These are phyloP conservation scores for Empis livida DNA, from an alignment of 2,888 invertebrate genomes.

Conservation along the genomic window DNA sequence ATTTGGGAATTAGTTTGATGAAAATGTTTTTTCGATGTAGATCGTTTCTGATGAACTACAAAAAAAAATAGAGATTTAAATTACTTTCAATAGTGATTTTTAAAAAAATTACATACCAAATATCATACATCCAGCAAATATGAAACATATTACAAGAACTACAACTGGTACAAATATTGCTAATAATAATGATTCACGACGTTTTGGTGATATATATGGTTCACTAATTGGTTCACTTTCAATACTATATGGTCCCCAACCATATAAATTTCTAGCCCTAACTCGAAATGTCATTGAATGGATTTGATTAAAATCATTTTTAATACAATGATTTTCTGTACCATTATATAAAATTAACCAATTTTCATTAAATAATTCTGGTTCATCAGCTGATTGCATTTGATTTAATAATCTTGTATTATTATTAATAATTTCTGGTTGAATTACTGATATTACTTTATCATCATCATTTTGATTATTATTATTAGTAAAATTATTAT, in stretches of 20 bases:
- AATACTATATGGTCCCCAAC: constrained; percentile 67
- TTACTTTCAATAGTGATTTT: neutral
- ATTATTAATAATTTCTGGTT: constrained; percentile 29
- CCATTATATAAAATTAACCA: constrained; percentile 65
- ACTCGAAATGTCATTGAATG: constrained; percentile 59
- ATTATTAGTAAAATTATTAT: constrained; percentile 3
- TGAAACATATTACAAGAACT: constrained; percentile 30
- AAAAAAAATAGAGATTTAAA: constrained; percentile 5
- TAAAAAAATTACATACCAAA: constrained; percentile 19
- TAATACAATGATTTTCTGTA: constrained; percentile 69
- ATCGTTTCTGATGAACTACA: constrained; percentile 49
- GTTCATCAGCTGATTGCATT: constrained; percentile 44
- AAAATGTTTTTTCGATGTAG: constrained; percentile 55
- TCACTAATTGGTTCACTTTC: constrained; percentile 43
- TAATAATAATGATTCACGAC: constrained; percentile 40
- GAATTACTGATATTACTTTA: constrained; percentile 2
- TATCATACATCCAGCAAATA: constrained; percentile 23
- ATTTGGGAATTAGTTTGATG: constrained; percentile 37
- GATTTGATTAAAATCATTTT: constrained; percentile 47
- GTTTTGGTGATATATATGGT: constrained; percentile 28
- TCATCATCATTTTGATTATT: constrained; percentile 4
- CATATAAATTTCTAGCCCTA: constrained; percentile 64
- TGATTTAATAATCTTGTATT: constrained; percentile 22
- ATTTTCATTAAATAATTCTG: constrained; percentile 37
- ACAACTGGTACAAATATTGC: constrained; percentile 48